Base-by-base conservation (phyloP, 2,113 vertebrate genomes). In the Embiotoca jacksoni region DNA sequence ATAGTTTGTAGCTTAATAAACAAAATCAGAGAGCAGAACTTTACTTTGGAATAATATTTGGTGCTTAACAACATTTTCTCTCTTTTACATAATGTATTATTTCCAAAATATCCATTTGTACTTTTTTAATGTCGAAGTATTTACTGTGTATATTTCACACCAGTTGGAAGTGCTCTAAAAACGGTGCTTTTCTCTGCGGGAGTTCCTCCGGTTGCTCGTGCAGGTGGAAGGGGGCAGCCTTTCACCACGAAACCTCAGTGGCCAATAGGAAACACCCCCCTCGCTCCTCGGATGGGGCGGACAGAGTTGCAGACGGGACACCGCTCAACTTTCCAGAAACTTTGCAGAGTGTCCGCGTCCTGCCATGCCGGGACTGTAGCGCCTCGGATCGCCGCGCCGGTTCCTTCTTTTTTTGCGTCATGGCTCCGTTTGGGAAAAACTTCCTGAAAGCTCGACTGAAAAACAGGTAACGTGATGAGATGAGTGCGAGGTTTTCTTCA, bases 351-450 rank as follows among this genome's bases (percentile, higher is more conserved):
- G 50, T 41, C 57, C 56, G 2, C 71, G 69, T n/a, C 39, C 50
- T 60, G 78, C 68, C 67, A 91, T 91, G 93, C 57, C 1, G 57
- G 79, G 79, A 83, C 55, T 61, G 31, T 91, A 78, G 77, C 61
- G 55, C 13, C 52, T 41, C 32, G 72, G 72, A 61, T 65, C 66
- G 41, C 67, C 65, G 64, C 16, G 72, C 44, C 3, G 1, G 7
- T 23, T 16, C 8, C 10, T 52, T 7, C 14, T 52, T 6, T 52
- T 66, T 3, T 50, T 3, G 58, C 66, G 91, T 78, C 89, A 99
- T 99, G 98, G 96, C 97, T 92, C 97, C 96, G 64, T 97, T 98
- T 84, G 96, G 97, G 78, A 96, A 93, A 92, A 96, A 95, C 90
- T 95, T 98, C 85, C 90, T 98, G 52, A 99, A 97, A 94, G 92